These are phyloP conservation scores for Drosophila jambulina DNA, from an alignment of 1,140 invertebrate species.

Conservation along the genomic window DNA sequence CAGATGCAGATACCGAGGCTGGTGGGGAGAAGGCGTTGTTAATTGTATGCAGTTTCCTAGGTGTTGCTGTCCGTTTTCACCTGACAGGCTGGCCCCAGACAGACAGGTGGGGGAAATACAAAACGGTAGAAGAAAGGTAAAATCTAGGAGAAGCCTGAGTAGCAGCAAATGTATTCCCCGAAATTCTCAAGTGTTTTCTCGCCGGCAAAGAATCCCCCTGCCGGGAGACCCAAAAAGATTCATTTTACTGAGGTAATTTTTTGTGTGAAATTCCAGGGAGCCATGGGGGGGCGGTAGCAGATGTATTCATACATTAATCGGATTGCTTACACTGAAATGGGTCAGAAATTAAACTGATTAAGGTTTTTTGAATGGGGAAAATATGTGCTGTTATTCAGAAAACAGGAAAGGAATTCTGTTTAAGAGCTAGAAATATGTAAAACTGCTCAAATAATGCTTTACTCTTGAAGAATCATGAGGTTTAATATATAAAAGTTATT, in stretches of 20 bases:
- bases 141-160: background rate
- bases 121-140: slow-evolving; percentile 1
- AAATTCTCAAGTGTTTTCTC: slow-evolving; percentile 36
- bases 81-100: slow-evolving; percentile 33
- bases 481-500: background rate
- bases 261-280: slow-evolving; percentile 28
- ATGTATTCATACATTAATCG: slow-evolving; percentile 45
- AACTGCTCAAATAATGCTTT: background rate
- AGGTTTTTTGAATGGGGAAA: background rate
- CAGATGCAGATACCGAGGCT: slow-evolving; percentile 18
- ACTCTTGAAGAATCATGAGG: background rate
- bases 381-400: background rate
- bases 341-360: slow-evolving; percentile 34
- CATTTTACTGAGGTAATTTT: slow-evolving; percentile 47
- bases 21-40: slow-evolving; percentile 36
- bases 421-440: too few relatives aligned
- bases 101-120: slow-evolving; percentile 36
- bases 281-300: background rate
- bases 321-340: slow-evolving; percentile 38
- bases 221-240: slow-evolving; percentile 26
- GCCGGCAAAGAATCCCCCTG: slow-evolving; percentile 4
- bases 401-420: background rate
- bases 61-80: slow-evolving; percentile 52
- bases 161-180: slow-evolving; percentile 21
- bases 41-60: slow-evolving; percentile 77